Evolutionary conservation across 1,140 invertebrate species (phyloP).

Genomic region (Pogonomyrmex californicus): DNA sequence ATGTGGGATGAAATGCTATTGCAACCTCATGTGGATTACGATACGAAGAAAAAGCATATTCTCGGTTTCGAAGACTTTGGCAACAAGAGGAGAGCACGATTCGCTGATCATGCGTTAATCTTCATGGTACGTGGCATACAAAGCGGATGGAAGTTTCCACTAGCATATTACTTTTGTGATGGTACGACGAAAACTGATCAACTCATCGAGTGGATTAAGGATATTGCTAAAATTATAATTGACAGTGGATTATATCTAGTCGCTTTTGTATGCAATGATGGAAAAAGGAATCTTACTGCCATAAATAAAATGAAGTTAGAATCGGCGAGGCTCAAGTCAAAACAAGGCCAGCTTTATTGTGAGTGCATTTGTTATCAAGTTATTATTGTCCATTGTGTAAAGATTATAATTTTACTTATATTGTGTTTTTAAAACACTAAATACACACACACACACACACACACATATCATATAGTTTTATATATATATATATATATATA

Average conservation of each 20-base stretch:
- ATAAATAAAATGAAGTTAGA: constrained; percentile 52
- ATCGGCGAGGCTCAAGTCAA: constrained; percentile 11
- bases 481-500: no score
- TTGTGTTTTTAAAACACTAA: no score
- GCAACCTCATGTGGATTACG: constrained; percentile 38
- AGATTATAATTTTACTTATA: constrained; percentile 7
- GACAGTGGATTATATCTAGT: constrained; percentile 41
- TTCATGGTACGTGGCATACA: constrained; percentile 57
- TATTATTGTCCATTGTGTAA: background rate
- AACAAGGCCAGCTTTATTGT: constrained; percentile 28
- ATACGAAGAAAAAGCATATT: constrained; percentile 29
- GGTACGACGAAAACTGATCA: constrained; percentile 29
- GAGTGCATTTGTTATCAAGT: constrained; percentile 3
- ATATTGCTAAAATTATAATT: constrained; percentile 47
- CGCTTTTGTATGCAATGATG: constrained; percentile 45
- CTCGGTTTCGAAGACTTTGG: constrained; percentile 49
- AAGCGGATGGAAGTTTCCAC: constrained; percentile 53
- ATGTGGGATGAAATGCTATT: constrained; percentile 57
- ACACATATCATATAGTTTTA: no score
- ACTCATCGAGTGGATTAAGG: constrained; percentile 28
- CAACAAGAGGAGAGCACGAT: background rate
- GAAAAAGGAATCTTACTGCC: constrained; percentile 14
- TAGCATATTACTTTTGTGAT: constrained; percentile 55
- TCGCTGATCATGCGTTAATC: constrained; percentile 52
- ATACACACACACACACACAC: no score